A percentile compares a stretch with the other conserved stretches of the same genome.
Conservation (phyloP, 2,797 vertebrate genomes). For the Pseudochirops cupreus region DNA sequence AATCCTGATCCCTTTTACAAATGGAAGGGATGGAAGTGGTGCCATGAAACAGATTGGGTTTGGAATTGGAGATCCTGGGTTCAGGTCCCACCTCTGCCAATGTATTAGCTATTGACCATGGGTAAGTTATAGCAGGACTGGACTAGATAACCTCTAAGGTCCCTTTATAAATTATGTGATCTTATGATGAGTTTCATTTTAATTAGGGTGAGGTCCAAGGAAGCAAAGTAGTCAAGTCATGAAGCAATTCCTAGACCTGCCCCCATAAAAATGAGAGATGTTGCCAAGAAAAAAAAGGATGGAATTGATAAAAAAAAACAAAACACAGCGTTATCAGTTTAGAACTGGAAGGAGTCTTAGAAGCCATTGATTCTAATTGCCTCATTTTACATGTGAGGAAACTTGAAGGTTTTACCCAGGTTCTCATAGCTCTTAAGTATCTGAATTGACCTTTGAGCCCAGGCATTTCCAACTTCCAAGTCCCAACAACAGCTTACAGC, state of each 20-base stretch:
- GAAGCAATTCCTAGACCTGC: neutral
- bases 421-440: neutral
- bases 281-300: too few species aligned
- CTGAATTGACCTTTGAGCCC: neutral
- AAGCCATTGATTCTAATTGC: neutral
- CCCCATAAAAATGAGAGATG: neutral
- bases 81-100: neutral
- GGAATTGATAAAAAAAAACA: too few species aligned
- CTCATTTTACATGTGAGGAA: neutral
- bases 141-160: neutral
- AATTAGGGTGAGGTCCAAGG: neutral
- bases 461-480: neutral
- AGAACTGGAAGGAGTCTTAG: neutral
- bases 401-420: neutral
- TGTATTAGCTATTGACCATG: neutral
- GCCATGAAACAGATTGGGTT: neutral
- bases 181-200: neutral
- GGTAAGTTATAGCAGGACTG: neutral
- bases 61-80: neutral
- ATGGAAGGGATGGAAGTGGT: neutral
- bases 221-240: neutral
- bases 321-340: too few species aligned
- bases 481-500: neutral
- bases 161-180: neutral
- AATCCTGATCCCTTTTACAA: neutral